Conservation (phyloP, 2,888 invertebrate genomes). For the Lymantria dispar region DNA sequence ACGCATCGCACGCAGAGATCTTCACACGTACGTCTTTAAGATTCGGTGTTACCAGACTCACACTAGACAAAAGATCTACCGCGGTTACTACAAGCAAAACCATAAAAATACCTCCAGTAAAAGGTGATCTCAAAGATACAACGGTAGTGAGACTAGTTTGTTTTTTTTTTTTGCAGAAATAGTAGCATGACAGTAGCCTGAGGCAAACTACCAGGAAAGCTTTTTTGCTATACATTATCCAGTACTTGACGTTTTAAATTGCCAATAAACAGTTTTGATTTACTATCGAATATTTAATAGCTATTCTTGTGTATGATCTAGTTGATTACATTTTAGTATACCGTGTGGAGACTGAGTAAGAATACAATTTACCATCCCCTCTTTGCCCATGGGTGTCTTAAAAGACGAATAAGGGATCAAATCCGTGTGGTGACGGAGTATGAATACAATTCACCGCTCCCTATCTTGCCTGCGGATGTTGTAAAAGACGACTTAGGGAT, state of each 20-base stretch:
- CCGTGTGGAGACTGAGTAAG: too few relatives aligned
- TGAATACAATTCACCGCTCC: too few relatives aligned
- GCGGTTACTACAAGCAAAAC: constrained; percentile 13
- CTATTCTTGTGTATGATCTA: too few relatives aligned
- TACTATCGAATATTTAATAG: neutral
- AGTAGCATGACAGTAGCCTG: constrained; percentile 26
- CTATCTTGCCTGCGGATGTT: too few relatives aligned
- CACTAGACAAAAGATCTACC: constrained; percentile 22
- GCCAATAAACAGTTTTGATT: neutral
- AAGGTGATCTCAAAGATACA: constrained; percentile 21
- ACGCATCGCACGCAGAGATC: constrained; percentile 33
- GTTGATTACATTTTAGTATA: too few relatives aligned
- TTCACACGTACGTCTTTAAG: constrained; percentile 16
- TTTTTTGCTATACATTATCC: constrained; percentile 6
- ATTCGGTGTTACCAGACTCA: constrained; percentile 21
- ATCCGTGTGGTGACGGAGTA: too few relatives aligned
- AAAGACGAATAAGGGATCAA: too few relatives aligned
- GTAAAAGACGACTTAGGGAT: too few relatives aligned
- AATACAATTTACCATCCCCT: too few relatives aligned
- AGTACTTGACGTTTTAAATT: neutral
- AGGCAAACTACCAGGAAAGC: constrained; percentile 9
- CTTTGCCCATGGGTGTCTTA: too few relatives aligned
- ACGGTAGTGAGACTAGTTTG: constrained; percentile 14
- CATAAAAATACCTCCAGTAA: constrained; percentile 11
- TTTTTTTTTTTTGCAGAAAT: constrained; percentile 21